Conservation (phyloP, 2,888 invertebrate species). For the Trimorus sp. region DNA sequence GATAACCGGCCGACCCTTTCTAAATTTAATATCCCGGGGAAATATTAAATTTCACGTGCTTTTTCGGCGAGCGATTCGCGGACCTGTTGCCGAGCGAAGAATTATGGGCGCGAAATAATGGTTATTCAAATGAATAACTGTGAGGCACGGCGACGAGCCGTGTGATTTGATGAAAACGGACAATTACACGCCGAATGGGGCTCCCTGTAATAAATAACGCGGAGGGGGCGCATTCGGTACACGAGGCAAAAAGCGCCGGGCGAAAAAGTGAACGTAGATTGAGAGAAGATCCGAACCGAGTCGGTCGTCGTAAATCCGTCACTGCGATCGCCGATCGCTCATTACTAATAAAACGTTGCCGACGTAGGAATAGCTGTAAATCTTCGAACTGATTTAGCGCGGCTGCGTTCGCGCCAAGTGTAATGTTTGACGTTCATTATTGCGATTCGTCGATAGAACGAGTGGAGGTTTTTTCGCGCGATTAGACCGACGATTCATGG, state of each 20-base stretch:
- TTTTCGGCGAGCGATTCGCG: no score
- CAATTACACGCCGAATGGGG: conserved; percentile 44
- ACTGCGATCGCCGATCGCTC: conserved; percentile 72
- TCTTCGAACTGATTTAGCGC: conserved; percentile 39
- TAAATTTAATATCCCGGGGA: neutral
- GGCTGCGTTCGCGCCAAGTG: conserved; percentile 28
- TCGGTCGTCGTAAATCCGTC: conserved; percentile 75
- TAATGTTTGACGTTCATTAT: conserved; percentile 46
- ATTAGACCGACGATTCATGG: conserved; percentile 9
- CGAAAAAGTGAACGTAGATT: conserved; percentile 51
- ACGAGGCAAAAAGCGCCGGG: conserved; percentile 48
- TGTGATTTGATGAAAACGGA: conserved; percentile 32
- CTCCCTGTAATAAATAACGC: conserved; percentile 36
- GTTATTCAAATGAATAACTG: conserved; percentile 19
- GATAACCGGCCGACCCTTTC: neutral
- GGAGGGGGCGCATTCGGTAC: conserved; percentile 21
- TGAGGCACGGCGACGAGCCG: neutral
- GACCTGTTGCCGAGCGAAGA: neutral
- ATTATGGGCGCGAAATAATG: neutral
- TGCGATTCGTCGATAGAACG: conserved; percentile 28
- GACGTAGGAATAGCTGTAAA: conserved; percentile 53
- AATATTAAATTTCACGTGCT: no score
- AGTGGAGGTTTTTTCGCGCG: neutral
- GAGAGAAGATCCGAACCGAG: conserved; percentile 62
- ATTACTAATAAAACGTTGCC: conserved; percentile 71